Evolutionary conservation across 2,888 invertebrate species (phyloP).

Genomic region (Eucera pruinosa): DNA sequence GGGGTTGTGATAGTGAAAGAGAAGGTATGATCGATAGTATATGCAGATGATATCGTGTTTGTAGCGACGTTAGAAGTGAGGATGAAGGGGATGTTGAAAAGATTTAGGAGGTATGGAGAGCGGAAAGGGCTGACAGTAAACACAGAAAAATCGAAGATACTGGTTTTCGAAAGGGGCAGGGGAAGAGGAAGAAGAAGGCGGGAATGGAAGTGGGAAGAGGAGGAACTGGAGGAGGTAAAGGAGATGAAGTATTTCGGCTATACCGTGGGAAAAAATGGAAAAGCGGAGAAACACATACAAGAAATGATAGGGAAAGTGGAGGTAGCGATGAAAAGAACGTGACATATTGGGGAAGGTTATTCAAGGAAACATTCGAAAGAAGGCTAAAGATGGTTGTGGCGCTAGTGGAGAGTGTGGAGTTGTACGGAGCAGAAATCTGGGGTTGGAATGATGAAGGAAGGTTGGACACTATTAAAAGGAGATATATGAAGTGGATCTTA

Average conservation of each 20-base stretch:
- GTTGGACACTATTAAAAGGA: neutral
- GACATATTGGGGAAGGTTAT: neutral
- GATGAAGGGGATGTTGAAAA: no score
- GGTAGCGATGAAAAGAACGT: neutral
- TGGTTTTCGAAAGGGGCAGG: no score
- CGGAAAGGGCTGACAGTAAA: no score
- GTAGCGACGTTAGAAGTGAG: neutral
- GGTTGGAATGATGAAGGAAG: no score
- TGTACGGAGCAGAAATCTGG: no score
- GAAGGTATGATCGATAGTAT: constrained; percentile 3
- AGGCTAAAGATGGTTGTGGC: constrained; percentile 4
- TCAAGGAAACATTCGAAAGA: neutral
- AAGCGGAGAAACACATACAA: neutral
- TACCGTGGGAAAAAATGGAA: neutral
- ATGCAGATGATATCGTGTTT: constrained; percentile 13
- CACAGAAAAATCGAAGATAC: no score
- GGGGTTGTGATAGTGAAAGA: no score
- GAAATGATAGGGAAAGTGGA: constrained; percentile 3
- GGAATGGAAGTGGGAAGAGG: no score
- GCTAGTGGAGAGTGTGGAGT: neutral
- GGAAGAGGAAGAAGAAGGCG: no score
- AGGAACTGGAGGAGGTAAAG: no score
- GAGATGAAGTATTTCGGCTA: no score
- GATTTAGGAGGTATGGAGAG: constrained; percentile 4
- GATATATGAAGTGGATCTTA: neutral